phyloP scores from a whole-genome alignment of 2,888 invertebrate genomes.

The Camponotus fellah region DNA sequence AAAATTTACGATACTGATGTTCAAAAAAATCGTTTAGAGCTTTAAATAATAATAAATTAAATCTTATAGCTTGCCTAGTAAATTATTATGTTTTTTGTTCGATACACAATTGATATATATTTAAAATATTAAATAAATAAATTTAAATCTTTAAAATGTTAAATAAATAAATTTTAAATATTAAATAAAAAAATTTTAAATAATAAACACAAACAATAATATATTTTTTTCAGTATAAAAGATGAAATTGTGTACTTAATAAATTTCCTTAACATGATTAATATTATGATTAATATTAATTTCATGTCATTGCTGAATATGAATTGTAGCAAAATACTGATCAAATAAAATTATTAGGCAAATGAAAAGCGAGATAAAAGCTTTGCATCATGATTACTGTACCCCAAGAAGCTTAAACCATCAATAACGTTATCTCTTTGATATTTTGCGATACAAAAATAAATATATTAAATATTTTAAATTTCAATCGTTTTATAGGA shows the following conservation, averaged over 20 bases:
- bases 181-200: background rate
- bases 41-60: conserved; percentile 3
- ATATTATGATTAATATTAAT: conserved; percentile 5
- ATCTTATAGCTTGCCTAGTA: background rate
- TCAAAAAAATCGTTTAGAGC: background rate
- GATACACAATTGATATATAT: background rate
- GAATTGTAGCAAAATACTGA: background rate
- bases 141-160: background rate
- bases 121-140: background rate
- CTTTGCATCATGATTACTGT: background rate
- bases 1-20: background rate
- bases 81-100: background rate
- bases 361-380: background rate
- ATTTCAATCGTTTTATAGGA: background rate
- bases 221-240: background rate
- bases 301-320: background rate
- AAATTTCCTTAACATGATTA: conserved; percentile 2
- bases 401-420: conserved; percentile 6
- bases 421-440: conserved; percentile 14
- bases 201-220: background rate
- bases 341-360: background rate
- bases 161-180: background rate
- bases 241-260: background rate
- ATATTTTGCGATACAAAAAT: background rate
- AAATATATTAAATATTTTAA: background rate